Evolutionary conservation across 2,113 vertebrate genomes (phyloP).

Genomic region (Embiotoca jacksoni): DNA sequence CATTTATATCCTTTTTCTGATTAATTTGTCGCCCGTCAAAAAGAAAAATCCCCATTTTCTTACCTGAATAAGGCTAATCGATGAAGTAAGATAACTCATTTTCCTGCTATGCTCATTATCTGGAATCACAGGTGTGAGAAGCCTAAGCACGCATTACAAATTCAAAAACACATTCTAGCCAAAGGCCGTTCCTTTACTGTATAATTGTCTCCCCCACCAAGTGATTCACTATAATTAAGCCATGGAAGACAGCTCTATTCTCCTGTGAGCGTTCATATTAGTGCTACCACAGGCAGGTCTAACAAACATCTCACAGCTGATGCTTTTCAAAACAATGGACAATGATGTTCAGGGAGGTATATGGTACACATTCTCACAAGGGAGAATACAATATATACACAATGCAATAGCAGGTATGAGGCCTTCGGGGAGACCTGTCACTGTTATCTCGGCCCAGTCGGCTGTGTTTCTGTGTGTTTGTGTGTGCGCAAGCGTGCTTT

Average conservation of each 20-base stretch:
- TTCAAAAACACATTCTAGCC: constrained; percentile 80
- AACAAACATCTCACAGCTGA: constrained; percentile 77
- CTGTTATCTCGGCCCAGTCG: constrained; percentile 68
- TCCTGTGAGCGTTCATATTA: constrained; percentile 63
- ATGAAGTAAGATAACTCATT: constrained; percentile 67
- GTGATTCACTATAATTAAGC: constrained; percentile 80
- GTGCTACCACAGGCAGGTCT: constrained; percentile 72
- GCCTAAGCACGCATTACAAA: constrained; percentile 65
- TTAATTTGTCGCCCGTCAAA: constrained; percentile 39
- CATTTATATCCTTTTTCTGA: constrained; percentile 27
- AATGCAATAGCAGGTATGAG: constrained; percentile 65
- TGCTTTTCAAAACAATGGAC: constrained; percentile 72
- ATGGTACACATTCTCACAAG: constrained; percentile 61
- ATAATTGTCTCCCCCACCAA: constrained; percentile 78
- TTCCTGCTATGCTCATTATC: constrained; percentile 70
- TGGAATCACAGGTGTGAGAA: constrained; percentile 74
- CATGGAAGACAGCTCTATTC: constrained; percentile 77
- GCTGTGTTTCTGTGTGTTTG: constrained; percentile 16
- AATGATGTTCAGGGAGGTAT: constrained; percentile 65
- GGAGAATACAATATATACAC: constrained; percentile 74
- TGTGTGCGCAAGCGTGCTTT: constrained; percentile 37
- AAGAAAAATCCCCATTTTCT: constrained; percentile 29
- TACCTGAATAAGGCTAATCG: constrained; percentile 60
- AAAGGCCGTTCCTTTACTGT: constrained; percentile 80
- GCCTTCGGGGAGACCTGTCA: constrained; percentile 72